phyloP scores from a whole-genome alignment of 1,140 invertebrate species.

The Ruditapes philippinarum region DNA sequence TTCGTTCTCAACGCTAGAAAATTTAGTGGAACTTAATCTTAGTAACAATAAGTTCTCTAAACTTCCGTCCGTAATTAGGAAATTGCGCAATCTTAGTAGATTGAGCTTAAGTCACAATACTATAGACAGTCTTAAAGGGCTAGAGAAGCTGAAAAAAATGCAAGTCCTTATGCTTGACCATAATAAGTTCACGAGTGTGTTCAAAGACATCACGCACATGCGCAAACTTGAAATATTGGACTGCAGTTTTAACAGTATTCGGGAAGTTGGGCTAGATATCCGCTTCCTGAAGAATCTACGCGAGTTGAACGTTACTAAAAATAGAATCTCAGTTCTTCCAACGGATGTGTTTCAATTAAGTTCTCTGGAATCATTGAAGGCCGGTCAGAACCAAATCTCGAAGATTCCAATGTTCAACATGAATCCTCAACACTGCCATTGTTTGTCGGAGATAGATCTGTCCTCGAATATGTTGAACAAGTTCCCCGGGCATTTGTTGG shows the following conservation, averaged over 20 bases:
- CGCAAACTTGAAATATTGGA: slow-evolving; percentile 80
- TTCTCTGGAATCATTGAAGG: slow-evolving; percentile 79
- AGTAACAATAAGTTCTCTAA: slow-evolving; percentile 80
- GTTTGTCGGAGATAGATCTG: slow-evolving; percentile 80
- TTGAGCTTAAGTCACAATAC: slow-evolving; percentile 81
- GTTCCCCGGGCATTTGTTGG: slow-evolving; percentile 82
- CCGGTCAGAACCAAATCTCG: slow-evolving; percentile 82
- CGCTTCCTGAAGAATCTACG: slow-evolving; percentile 76
- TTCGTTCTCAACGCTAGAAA: slow-evolving; percentile 75
- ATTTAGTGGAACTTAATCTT: slow-evolving; percentile 80
- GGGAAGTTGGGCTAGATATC: slow-evolving; percentile 78
- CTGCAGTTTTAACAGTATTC: slow-evolving; percentile 77
- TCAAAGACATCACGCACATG: slow-evolving; percentile 78
- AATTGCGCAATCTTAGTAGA: slow-evolving; percentile 77
- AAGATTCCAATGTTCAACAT: slow-evolving; percentile 82
- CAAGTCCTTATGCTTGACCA: slow-evolving; percentile 82
- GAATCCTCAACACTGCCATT: slow-evolving; percentile 77
- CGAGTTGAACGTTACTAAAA: slow-evolving; percentile 82
- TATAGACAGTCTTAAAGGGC: slow-evolving; percentile 77
- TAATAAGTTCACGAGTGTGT: slow-evolving; percentile 80
- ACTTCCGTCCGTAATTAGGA: slow-evolving; percentile 75
- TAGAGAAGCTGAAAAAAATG: slow-evolving; percentile 80
- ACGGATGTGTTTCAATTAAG: slow-evolving; percentile 82
- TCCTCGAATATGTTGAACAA: slow-evolving; percentile 82
- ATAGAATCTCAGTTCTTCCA: slow-evolving; percentile 81